Evolutionary conservation across 2,113 vertebrate genomes (phyloP), one percentile per base, ranked within the genome.

Genomic region (Phocoena sinus): DNA sequence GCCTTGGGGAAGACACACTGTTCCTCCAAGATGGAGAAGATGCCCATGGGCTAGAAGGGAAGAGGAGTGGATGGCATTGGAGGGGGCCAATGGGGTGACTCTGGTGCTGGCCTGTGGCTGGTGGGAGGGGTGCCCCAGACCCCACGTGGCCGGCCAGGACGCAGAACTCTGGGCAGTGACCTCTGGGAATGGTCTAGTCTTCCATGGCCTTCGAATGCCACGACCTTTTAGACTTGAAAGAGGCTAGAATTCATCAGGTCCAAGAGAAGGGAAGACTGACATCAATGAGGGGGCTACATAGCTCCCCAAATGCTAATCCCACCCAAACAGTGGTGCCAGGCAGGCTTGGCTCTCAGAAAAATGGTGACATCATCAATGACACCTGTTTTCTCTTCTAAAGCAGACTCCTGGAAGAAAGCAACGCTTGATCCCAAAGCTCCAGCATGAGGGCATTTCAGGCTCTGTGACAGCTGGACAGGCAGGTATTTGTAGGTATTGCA

Each of bases 21-120:
- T 90, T 98, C 98, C 85, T 98, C 98, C 67, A 98, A 94, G 93
- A 98, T 98, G 87, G 97, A 98, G 97, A 98, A 98, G 93, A 98
- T 98, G 11, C 98, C 97, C 98, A 93, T 98, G 68, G 98, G 96
- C 97, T 98, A 62, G 25, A 33, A 94, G 63, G 38, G 36, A 94
- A 60, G 58, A 68, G 5, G 23, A 63, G 58, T 63, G 5, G 20
- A 23, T 17, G 17, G 9, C 3, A 2, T 95, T 56, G 92, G 21
- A 77, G 25, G 21, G 76, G 76, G 81, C 25, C 31, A 18, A 67
- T 14, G 21, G 71, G 60, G 25, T 7, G 71, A 31, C 28, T 58
- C 53, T 65, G 68, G 15, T 17, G 8, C 8, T 85, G 58, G 31
- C 11, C 68, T 44, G 9, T 65, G 82, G 17, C 15, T 20, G 13